A percentile compares a stretch with the other conserved stretches of the same genome.
These are phyloP conservation scores for Selenia dentaria DNA, from an alignment of 2,888 invertebrate genomes.

Conservation along the genomic window DNA sequence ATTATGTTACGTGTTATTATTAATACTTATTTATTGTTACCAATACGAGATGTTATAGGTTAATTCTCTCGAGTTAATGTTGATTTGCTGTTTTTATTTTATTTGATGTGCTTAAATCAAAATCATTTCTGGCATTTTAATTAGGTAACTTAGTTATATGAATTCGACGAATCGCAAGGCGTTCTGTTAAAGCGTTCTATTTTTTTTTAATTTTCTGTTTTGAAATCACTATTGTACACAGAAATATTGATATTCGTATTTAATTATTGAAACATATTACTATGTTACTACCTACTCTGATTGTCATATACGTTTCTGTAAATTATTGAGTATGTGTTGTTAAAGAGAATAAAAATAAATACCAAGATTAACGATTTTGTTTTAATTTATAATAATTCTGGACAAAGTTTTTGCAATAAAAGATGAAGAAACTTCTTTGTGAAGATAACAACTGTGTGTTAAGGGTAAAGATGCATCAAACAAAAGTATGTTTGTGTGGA, in stretches of 20 bases:
- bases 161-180: conserved; percentile 45
- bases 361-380: conserved; percentile 58
- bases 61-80: conserved; percentile 68
- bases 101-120: conserved; percentile 48
- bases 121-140: conserved; percentile 53
- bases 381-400: too few relatives aligned
- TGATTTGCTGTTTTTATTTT: conserved; percentile 69
- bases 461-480: too few relatives aligned
- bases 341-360: conserved; percentile 84
- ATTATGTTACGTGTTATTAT: conserved; percentile 83
- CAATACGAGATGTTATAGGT: conserved; percentile 77
- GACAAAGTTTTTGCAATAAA: too few relatives aligned
- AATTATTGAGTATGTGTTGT: conserved; percentile 86
- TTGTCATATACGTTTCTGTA: conserved; percentile 85
- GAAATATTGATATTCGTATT: conserved; percentile 75
- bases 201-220: conserved; percentile 38
- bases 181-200: conserved; percentile 39
- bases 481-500: too few relatives aligned
- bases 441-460: too few relatives aligned
- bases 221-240: conserved; percentile 57
- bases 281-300: conserved; percentile 78
- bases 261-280: conserved; percentile 72
- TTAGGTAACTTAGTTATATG: conserved; percentile 11
- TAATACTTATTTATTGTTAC: conserved; percentile 73
- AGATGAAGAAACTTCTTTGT: too few relatives aligned